Evolutionary conservation across 2,113 vertebrate genomes (phyloP).

Genomic region (Callipepla squamata): DNA sequence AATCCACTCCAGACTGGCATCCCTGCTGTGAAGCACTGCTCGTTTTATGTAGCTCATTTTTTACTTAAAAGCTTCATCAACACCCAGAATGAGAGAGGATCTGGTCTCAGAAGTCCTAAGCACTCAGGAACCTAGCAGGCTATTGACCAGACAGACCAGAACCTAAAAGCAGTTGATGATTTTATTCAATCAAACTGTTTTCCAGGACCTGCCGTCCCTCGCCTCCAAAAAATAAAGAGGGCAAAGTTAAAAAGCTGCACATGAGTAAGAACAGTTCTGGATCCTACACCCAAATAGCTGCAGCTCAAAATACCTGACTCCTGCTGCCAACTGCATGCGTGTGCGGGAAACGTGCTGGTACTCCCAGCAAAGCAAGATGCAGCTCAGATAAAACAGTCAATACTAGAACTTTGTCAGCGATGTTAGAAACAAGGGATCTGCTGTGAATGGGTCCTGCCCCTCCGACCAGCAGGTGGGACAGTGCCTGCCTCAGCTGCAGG

Average conservation of each 20-base stretch:
- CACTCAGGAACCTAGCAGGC: neutral
- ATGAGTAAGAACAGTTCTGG: neutral
- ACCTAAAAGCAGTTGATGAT: neutral
- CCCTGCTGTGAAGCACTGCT: accelerated
- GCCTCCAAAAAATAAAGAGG: neutral
- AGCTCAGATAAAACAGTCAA: neutral
- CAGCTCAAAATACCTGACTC: neutral
- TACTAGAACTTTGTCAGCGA: neutral
- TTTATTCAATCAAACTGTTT: neutral
- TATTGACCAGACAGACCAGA: neutral
- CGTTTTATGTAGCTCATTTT: neutral
- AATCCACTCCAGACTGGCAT: neutral
- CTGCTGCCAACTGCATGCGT: neutral
- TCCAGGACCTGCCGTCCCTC: neutral
- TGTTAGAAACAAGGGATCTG: neutral
- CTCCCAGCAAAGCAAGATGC: neutral
- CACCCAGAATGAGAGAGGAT: neutral
- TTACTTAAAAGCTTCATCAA: neutral
- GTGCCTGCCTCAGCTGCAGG: neutral
- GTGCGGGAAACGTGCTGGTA: neutral
- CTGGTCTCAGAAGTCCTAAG: neutral
- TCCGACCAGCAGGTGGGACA: conserved; percentile 30
- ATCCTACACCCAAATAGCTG: neutral
- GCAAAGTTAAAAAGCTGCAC: neutral
- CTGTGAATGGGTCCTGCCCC: neutral